phyloP scores from a whole-genome alignment of 2,888 invertebrate genomes.

The Polietes domitor region DNA sequence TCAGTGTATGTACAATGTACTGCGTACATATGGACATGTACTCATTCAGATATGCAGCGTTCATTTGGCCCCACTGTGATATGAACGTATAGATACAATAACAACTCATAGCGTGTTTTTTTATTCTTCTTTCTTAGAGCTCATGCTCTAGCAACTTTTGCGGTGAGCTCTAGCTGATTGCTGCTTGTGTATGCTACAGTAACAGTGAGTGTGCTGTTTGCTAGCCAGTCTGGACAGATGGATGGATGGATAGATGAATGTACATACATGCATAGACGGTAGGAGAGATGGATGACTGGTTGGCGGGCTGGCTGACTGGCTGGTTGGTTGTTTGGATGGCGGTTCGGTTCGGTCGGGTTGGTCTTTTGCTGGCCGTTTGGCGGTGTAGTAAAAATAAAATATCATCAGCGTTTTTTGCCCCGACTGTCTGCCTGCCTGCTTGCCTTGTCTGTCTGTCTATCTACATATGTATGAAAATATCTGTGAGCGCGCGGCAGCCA shows the following conservation, averaged over 20 bases:
- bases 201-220: slow-evolving; percentile 3
- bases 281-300: neutral
- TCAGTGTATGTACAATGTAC: neutral
- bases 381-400: slow-evolving; percentile 42
- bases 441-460: slow-evolving; percentile 36
- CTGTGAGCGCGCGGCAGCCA: slow-evolving; percentile 37
- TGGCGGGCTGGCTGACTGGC: neutral
- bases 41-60: neutral
- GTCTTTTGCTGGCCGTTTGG: slow-evolving; percentile 19
- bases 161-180: slow-evolving; percentile 20
- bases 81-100: neutral
- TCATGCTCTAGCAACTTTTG: slow-evolving; percentile 48
- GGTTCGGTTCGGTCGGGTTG: neutral
- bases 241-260: neutral
- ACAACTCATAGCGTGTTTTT: slow-evolving; percentile 17
- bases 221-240: neutral
- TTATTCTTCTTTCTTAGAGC: slow-evolving; percentile 33
- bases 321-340: neutral
- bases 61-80: slow-evolving; percentile 26
- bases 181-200: neutral
- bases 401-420: slow-evolving; percentile 24
- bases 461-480: slow-evolving; percentile 24
- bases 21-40: neutral
- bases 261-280: neutral
- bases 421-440: neutral